Percentiles rank a stretch among this genome's conserved stretches.
Conservation (phyloP, 2,888 invertebrate species). For the Tethea ocularis region DNA sequence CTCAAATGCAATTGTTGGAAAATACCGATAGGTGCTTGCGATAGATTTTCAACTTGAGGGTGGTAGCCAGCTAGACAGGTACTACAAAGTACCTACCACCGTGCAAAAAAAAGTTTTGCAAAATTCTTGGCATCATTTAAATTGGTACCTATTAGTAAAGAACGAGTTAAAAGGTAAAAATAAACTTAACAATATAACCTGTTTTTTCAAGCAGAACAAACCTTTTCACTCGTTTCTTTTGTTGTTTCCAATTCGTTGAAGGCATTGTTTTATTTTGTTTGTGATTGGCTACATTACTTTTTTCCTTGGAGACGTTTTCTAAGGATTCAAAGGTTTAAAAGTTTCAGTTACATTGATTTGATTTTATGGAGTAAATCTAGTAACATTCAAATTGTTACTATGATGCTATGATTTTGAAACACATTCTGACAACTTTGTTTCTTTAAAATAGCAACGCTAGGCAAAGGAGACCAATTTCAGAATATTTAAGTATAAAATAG, state of each 20-base stretch:
- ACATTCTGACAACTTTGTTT: too few relatives aligned
- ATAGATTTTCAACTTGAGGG: too few relatives aligned
- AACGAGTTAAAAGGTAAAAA: too few relatives aligned
- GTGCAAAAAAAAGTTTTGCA: too few relatives aligned
- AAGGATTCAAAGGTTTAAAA: background rate
- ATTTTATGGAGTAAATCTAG: background rate
- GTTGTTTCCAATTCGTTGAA: background rate
- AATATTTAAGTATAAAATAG: slow-evolving; percentile 15
- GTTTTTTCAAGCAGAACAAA: background rate
- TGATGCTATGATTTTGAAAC: too few relatives aligned
- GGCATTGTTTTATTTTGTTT: background rate
- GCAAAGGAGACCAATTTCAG: background rate
- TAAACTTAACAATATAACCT: background rate
- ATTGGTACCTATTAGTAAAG: background rate
- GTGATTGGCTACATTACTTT: slow-evolving; percentile 1
- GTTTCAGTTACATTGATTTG: background rate
- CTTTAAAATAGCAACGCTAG: background rate
- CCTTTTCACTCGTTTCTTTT: background rate
- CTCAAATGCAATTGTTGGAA: too few relatives aligned
- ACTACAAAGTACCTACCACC: too few relatives aligned
- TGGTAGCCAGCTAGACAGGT: too few relatives aligned
- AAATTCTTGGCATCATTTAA: too few relatives aligned
- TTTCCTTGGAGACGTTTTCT: background rate
- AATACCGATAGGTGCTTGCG: too few relatives aligned
- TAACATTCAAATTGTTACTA: background rate